phyloP scores from a whole-genome alignment of 2,888 invertebrate species.

The Danaus chrysippus region DNA sequence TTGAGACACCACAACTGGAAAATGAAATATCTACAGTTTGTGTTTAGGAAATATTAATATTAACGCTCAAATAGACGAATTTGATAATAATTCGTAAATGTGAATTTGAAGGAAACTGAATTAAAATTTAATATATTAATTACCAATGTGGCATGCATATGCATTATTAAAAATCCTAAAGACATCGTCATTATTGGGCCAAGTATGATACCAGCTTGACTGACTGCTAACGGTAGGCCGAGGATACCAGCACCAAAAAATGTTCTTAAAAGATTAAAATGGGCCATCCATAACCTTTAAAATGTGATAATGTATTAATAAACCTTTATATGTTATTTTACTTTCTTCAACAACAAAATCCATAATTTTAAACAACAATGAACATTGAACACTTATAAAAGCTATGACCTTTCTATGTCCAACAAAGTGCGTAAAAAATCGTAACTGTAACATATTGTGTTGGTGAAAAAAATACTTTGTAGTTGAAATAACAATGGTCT shows the following conservation, averaged over 20 bases:
- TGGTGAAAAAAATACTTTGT: too few species aligned
- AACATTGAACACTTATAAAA: neutral
- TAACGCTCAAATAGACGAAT: too few species aligned
- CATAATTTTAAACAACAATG: neutral
- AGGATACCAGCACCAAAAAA: slow-evolving; percentile 52
- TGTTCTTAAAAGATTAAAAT: slow-evolving; percentile 51
- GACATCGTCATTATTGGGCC: slow-evolving; percentile 46
- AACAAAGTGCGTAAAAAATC: neutral
- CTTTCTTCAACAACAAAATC: slow-evolving; percentile 8
- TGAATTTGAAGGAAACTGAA: neutral
- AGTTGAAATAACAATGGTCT: too few species aligned
- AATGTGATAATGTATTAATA: too few species aligned
- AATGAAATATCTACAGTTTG: neutral
- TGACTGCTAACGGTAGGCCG: slow-evolving; percentile 54
- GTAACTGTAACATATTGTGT: neutral
- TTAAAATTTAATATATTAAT: neutral
- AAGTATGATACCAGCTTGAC: slow-evolving; percentile 50
- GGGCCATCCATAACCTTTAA: slow-evolving; percentile 55
- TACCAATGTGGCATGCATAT: slow-evolving; percentile 51
- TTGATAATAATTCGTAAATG: too few species aligned
- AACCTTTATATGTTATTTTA: too few species aligned
- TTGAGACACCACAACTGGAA: slow-evolving; percentile 52
- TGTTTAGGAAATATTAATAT: too few species aligned
- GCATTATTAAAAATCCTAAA: slow-evolving; percentile 45
- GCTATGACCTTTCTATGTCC: too few species aligned